Percentiles rank a stretch among this genome's conserved stretches.
Evolutionary conservation across 2,797 vertebrate species (phyloP).

Genomic region (Sylvia borin): DNA sequence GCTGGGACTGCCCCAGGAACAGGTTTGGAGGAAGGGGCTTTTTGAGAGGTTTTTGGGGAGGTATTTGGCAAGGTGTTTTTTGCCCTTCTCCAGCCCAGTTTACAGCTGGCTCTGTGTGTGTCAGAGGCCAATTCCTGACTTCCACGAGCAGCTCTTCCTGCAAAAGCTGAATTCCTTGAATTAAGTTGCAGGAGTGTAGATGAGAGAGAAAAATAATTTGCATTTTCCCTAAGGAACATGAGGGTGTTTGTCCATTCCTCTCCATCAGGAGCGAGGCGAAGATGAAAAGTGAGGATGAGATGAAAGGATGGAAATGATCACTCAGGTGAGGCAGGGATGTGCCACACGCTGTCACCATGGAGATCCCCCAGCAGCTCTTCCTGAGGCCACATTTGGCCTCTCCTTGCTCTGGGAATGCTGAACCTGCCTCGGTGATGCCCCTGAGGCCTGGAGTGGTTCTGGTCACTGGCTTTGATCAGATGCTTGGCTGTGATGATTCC

Average conservation of each 20-base stretch:
- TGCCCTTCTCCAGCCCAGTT: neutral
- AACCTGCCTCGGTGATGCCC: neutral
- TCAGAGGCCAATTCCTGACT: neutral
- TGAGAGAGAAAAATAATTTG: neutral
- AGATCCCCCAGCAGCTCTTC: conserved; percentile 5
- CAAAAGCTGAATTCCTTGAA: neutral
- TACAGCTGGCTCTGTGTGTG: neutral
- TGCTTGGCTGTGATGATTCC: accelerated
- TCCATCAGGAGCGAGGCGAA: neutral
- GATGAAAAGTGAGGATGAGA: conserved; percentile 1
- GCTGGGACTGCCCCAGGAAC: neutral
- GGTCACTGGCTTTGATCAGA: neutral
- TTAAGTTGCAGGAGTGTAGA: neutral
- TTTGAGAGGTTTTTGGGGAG: neutral
- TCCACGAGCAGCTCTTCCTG: neutral
- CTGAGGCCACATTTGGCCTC: neutral
- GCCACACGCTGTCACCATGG: conserved; percentile 1
- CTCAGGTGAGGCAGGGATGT: conserved; percentile 4
- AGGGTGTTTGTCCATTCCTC: neutral
- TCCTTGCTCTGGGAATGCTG: neutral
- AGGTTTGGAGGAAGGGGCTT: neutral
- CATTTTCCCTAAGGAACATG: neutral
- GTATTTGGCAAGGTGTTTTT: neutral
- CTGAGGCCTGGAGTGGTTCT: neutral
- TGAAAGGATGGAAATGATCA: neutral